Conservation (phyloP, 2,113 vertebrate genomes). For the Caretta caretta region DNA sequence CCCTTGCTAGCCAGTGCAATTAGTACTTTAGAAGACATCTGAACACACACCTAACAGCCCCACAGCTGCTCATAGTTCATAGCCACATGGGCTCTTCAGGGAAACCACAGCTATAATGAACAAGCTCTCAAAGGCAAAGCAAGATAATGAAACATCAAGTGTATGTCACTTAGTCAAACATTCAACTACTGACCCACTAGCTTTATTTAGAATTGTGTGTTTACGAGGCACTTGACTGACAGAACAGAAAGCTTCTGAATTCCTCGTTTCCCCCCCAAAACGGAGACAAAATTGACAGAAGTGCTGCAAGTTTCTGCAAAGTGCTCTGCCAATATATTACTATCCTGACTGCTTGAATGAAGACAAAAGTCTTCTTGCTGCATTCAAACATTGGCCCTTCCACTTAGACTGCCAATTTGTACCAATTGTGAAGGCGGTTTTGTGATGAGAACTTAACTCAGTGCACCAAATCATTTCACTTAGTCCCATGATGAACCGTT, state of each 20-base stretch:
- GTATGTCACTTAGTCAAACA: background rate
- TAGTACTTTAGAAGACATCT: background rate
- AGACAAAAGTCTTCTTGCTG: background rate
- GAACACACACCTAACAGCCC: background rate
- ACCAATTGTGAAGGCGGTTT: background rate
- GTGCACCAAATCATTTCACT: background rate
- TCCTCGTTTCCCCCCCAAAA: background rate
- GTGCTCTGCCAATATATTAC: background rate
- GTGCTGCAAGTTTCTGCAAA: background rate
- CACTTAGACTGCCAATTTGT: background rate
- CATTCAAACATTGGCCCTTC: background rate
- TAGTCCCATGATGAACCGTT: accelerated
- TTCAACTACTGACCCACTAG: background rate
- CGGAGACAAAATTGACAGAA: background rate
- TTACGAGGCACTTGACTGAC: background rate
- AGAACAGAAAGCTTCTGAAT: background rate
- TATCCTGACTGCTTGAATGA: background rate
- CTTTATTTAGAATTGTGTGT: background rate
- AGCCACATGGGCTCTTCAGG: background rate
- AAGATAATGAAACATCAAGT: background rate
- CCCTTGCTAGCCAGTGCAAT: background rate
- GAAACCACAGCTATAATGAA: background rate
- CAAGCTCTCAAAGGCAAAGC: background rate
- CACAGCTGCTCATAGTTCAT: background rate
- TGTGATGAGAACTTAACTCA: background rate